Conservation (phyloP, 92 coral and sea anemone genomes). For the Palythoa grandiflora region DNA sequence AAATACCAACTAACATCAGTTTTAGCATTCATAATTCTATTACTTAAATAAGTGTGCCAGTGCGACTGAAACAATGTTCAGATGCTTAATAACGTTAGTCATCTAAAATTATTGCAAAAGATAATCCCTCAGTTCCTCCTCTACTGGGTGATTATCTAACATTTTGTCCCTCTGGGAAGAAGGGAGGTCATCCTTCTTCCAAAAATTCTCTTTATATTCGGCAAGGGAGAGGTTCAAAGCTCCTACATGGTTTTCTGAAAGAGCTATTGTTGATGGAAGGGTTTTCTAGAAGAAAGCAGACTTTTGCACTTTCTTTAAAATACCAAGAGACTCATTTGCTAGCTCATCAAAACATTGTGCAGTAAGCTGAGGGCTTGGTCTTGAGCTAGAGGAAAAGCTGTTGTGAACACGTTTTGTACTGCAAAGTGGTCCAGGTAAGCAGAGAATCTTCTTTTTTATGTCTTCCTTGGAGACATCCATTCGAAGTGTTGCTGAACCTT, state of each 20-base stretch:
- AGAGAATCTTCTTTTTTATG: conserved; percentile 42
- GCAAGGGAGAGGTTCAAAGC: conserved; percentile 45
- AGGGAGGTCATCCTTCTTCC: conserved; percentile 56
- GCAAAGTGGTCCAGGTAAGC: conserved; percentile 61
- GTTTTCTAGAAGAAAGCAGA: conserved; percentile 55
- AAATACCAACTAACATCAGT: too few species aligned
- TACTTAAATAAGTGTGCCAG: too few species aligned
- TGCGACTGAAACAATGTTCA: too few species aligned
- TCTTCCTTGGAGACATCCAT: conserved; percentile 48
- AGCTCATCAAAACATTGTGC: conserved; percentile 38
- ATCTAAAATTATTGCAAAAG: conserved; percentile 14
- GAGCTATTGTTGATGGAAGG: conserved; percentile 42
- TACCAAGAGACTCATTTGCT: conserved; percentile 47
- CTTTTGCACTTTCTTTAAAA: conserved; percentile 50
- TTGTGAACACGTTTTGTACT: conserved; percentile 57
- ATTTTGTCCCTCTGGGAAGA: conserved; percentile 52
- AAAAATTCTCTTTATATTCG: conserved; percentile 28
- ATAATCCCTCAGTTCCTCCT: conserved; percentile 40
- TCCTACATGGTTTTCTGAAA: conserved; percentile 53
- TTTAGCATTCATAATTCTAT: too few species aligned
- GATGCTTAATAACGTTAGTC: neutral
- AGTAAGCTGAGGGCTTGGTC: conserved; percentile 53
- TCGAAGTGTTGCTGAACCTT: conserved; percentile 45
- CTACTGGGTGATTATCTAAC: conserved; percentile 56
- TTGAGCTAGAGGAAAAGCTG: conserved; percentile 56